phyloP scores from a whole-genome alignment of 2,113 vertebrate species.

The Romanogobio albipinnatus region DNA sequence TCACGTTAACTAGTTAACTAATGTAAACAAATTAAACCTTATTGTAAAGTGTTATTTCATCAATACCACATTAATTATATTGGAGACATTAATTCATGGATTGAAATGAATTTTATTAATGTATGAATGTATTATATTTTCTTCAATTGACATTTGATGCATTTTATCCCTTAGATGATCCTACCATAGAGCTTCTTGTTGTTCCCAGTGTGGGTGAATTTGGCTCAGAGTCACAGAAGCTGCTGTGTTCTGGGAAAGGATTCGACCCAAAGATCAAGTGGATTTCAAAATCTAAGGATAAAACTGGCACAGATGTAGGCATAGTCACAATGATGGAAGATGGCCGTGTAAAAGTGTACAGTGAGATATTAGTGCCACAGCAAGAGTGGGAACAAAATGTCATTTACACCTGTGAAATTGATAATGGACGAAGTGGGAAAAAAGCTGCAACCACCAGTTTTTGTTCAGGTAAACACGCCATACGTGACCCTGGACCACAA shows the following conservation, averaged over 20 bases:
- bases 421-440: constrained; percentile 32
- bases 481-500: no score
- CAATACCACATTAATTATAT: background rate
- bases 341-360: constrained; percentile 61
- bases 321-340: constrained; percentile 52
- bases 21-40: no score
- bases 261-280: constrained; percentile 70
- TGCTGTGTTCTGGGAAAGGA: constrained; percentile 65
- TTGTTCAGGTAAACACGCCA: constrained; percentile 68
- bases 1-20: no score
- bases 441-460: constrained; percentile 27
- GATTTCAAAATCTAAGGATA: constrained; percentile 31
- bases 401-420: constrained; percentile 64
- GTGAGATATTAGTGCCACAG: constrained; percentile 55
- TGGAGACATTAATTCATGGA: background rate
- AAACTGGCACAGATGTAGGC: background rate
- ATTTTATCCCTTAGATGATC: constrained; percentile 53
- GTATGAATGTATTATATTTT: background rate
- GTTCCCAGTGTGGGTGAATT: constrained; percentile 23
- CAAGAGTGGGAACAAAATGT: constrained; percentile 65
- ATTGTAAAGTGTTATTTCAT: background rate
- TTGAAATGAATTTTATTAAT: background rate
- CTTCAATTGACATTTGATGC: background rate
- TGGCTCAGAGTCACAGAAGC: constrained; percentile 47
- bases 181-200: constrained; percentile 63